Evolutionary conservation across 2,888 invertebrate species (phyloP), one percentile per base, ranked within the genome.

Genomic region (Vanessa cardui): DNA sequence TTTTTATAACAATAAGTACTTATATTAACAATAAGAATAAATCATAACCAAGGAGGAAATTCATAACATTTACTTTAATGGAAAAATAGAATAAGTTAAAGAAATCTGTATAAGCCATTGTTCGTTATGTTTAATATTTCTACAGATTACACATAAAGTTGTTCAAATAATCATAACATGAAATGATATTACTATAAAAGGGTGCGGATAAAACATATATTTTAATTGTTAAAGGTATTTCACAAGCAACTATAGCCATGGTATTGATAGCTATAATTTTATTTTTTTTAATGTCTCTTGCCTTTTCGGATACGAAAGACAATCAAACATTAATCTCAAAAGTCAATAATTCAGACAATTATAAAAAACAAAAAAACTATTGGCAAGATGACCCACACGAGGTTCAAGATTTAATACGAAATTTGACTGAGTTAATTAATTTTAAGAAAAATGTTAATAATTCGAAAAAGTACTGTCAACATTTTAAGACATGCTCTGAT

Each of bases 401-500:
- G 18, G 20, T 18, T 49, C 49, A n/a, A 49, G 49, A 49, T 49
- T 20, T 18, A 49, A 20, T 49, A 49, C 18, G 9, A 49, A 56
- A 31, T 16, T 26, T 16, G 52, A 52, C 52, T 26, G 12, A 20
- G 21, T 6, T 26, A 15, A 49, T 18, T 21, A 52, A 4, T 6
- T 20, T 16, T 20, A 9, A 52, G 16, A 44, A 20, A n/a, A 16
- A 50, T 20, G 1, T 26, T 16, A 21, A 8, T n/a, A 16, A 67
- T 39, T 15, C 59, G 1, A 56, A 44, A 12, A 21, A n/a, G 9
- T 64, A 80, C 31, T 85, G 85, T 58, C 69, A 64, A 15, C 73
- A 79, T 0, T 79, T 81, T 50, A 66, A 60, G 3, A 78, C 76
- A 2, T 85, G 85, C 62, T 62, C 60, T 5, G 81, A 83, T 52